Base-by-base conservation (phyloP, 2,113 vertebrate species). In the Actenoides lindsayi region DNA sequence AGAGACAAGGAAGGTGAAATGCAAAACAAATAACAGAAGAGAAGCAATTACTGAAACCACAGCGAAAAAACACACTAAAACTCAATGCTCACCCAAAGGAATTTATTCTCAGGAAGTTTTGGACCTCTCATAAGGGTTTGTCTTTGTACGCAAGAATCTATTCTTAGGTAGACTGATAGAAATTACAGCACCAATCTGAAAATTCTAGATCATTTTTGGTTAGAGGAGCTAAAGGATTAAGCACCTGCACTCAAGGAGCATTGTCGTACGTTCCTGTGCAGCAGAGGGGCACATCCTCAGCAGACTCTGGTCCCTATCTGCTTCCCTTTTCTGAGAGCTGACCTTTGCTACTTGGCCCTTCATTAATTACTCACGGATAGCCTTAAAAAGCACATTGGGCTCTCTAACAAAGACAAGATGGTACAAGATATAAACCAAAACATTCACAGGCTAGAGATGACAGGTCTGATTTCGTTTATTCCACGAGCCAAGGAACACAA, bases 21-120 rank as follows among this genome's bases (percentile, higher is more conserved):
- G 73, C 46, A 81, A 97, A 91, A 16, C 31, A 84, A 79, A 89
- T 16, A 74, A 73, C 10, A 87, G 33, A 73, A 57, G 23, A 89
- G 28, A 74, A 68, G 42, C 42, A 81, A 70, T 89, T 90, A 90
- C 31, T 37, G 48, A 94, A 82, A 73, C 25, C 37, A 54, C 57
- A 57, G 16, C 23, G 75, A 77, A 75, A 51, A 51, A 86, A 27
- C 25, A 76, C n/a, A 78, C 44, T 53, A 57, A 39, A 51, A 31
- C 5, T 87, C 31, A 53, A 35, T 19, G 21, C 37, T 57, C 21
- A 68, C 24, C 8, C 42, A 60, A 74, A 85, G 33, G 2, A 81
- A 75, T 71, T 89, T 89, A 48, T 57, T 81, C 27, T 77, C 31
- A 13, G 6, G 14, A 75, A 69, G 13, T 68, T 81, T 84, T 83